Evolutionary conservation across 2,888 invertebrate species (phyloP).

Genomic region (Pammene aurita): DNA sequence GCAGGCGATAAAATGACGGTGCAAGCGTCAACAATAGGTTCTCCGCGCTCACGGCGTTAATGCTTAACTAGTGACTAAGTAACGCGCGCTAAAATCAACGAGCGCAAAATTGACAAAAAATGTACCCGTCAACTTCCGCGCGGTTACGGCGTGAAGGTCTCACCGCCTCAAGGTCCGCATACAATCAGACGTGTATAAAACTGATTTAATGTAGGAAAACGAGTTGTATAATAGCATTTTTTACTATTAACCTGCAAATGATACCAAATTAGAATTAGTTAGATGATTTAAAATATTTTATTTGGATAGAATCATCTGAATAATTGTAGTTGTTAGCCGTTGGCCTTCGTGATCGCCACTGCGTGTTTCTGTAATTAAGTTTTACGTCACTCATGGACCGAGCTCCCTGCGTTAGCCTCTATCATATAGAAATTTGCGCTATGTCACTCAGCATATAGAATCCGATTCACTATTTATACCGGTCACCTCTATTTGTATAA

Average conservation of each 20-base stretch:
- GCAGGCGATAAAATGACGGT: constrained; percentile 50
- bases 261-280: constrained; percentile 64
- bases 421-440: constrained; percentile 68
- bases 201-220: constrained; percentile 75
- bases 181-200: constrained; percentile 81
- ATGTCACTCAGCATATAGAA: constrained; percentile 63
- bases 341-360: constrained; percentile 73
- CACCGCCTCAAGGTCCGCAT: constrained; percentile 80
- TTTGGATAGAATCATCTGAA: constrained; percentile 70
- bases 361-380: constrained; percentile 80
- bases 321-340: constrained; percentile 75
- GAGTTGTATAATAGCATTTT: constrained; percentile 70
- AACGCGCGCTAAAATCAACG: constrained; percentile 74
- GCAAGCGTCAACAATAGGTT: constrained; percentile 58
- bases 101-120: constrained; percentile 80
- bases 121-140: constrained; percentile 80
- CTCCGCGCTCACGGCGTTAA: constrained; percentile 63
- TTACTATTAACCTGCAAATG: constrained; percentile 64
- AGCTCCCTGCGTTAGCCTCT: constrained; percentile 78
- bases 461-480: constrained; percentile 29
- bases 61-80: constrained; percentile 75
- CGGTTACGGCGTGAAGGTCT: constrained; percentile 83
- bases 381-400: constrained; percentile 78
- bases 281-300: constrained; percentile 67
- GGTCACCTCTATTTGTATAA: constrained; percentile 32